Conservation (phyloP, 2,888 invertebrate species). For the Notocelia uddmanniana region DNA sequence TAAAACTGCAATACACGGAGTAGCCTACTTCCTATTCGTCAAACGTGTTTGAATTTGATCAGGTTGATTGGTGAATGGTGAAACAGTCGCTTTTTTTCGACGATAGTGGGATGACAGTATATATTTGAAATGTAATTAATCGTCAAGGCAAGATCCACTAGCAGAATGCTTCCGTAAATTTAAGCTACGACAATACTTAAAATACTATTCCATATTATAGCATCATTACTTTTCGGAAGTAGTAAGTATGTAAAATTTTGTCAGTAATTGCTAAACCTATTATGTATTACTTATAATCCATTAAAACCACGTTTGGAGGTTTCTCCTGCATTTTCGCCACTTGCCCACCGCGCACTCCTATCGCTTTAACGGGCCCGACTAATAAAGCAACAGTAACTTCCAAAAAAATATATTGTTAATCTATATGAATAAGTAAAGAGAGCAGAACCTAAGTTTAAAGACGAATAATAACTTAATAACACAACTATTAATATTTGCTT, state of each 20-base stretch:
- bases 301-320: too few species aligned
- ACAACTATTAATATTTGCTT: too few species aligned
- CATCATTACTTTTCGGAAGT: not conserved
- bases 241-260: not conserved
- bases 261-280: not conserved
- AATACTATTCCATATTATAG: not conserved
- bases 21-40: not conserved
- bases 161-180: not conserved
- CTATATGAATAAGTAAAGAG: too few species aligned
- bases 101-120: not conserved
- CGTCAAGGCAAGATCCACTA: too few species aligned
- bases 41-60: not conserved
- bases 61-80: not conserved
- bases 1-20: conserved; percentile 6
- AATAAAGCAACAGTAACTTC: too few species aligned
- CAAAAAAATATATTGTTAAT: too few species aligned
- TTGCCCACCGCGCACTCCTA: too few species aligned
- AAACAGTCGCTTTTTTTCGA: not conserved
- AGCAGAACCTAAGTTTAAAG: too few species aligned
- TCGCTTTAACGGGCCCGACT: too few species aligned
- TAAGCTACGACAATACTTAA: not conserved
- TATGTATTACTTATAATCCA: not conserved
- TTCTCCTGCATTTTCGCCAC: too few species aligned
- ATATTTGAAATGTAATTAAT: not conserved
- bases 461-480: too few species aligned